Evolutionary conservation across 2,797 vertebrate genomes (phyloP), one percentile per base, ranked within the genome.

Genomic region (Anguilla marmorata): DNA sequence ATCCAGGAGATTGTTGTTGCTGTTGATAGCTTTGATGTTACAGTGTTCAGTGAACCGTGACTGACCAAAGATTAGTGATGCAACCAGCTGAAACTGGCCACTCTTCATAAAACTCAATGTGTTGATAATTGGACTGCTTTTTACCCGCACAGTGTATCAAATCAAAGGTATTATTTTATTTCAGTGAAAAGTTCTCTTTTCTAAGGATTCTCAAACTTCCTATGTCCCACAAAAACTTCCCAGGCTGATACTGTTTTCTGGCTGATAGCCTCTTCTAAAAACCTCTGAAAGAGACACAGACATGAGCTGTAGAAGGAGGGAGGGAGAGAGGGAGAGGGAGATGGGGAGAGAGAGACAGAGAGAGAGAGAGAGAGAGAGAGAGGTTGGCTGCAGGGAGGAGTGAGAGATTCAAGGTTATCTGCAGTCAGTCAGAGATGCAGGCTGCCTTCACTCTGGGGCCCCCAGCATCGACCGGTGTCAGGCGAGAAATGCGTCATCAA

Each of bases 401-500:
- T 37, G 37, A 76, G 74, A 41, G 74, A 76, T 37, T 76, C 74
- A 76, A 76, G 74, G 74, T 76, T 76, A 76, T 76, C 74, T 76
- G 33, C 74, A 76, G 74, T 76, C 74, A 76, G 74, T 76, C 30
- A 76, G 69, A 16, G 74, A 76, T 76, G 74, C 74, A 19, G 74
- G 14, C 74, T 1, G 33, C 30, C 74, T 76, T 76, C 33, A 33
- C 74, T 41, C 74, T 41, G 16, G 74, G 74, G 74, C 12, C 74
- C 33, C 41, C 12, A 33, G 74, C 7, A 76, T 76, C 74, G 74
- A 76, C 74, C 74, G 74, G 74, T 41, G 74, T 41, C 37, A 76
- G 74, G 30, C 74, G 12, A 37, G 74, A 37, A 33, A 76, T 41
- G 74, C 74, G 16, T 76, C 74, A 76, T 76, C 74, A 76, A 76